These are phyloP conservation scores for Limnothrissa miodon DNA, from an alignment of 2,113 vertebrate genomes.

Conservation along the genomic window DNA sequence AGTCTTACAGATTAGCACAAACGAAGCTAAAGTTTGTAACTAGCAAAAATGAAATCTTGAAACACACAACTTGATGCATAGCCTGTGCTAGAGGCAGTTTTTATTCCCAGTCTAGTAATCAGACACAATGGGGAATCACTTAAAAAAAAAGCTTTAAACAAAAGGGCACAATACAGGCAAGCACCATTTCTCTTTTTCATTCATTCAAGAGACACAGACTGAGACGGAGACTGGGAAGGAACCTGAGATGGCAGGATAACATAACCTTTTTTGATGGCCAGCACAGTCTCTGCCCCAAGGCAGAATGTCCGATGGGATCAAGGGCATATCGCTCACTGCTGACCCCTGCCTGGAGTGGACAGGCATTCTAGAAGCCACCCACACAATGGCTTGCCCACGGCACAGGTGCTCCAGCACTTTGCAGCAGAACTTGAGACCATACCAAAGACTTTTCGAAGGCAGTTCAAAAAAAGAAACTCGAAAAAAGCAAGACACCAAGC, in stretches of 20 bases:
- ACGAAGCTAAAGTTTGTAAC: not conserved
- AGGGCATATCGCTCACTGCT: slow-evolving; percentile 57
- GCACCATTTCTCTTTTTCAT: not conserved
- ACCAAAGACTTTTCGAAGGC: not conserved
- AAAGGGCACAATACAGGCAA: not conserved
- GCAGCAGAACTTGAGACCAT: slow-evolving; percentile 29
- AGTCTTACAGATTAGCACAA: not conserved
- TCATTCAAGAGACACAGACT: too few relatives aligned
- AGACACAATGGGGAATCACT: not conserved
- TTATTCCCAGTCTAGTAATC: not conserved
- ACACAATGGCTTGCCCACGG: slow-evolving; percentile 50
- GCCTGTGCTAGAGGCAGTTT: not conserved
- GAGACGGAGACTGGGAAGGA: not conserved
- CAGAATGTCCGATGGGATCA: slow-evolving; percentile 57
- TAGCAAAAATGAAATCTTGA: not conserved
- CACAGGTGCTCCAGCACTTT: slow-evolving; percentile 51
- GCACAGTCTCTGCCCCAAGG: slow-evolving; percentile 20
- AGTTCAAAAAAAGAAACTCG: not conserved
- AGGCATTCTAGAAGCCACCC: slow-evolving; percentile 71
- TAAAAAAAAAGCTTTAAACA: not conserved
- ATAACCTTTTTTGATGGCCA: not conserved
- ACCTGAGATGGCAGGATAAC: not conserved
- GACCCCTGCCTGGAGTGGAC: slow-evolving; percentile 52
- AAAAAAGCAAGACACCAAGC: not conserved
- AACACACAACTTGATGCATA: not conserved